Percentiles rank a stretch among this genome's conserved stretches.
phyloP scores from a whole-genome alignment of 2,888 invertebrate genomes.

The Melieria crassipennis region DNA sequence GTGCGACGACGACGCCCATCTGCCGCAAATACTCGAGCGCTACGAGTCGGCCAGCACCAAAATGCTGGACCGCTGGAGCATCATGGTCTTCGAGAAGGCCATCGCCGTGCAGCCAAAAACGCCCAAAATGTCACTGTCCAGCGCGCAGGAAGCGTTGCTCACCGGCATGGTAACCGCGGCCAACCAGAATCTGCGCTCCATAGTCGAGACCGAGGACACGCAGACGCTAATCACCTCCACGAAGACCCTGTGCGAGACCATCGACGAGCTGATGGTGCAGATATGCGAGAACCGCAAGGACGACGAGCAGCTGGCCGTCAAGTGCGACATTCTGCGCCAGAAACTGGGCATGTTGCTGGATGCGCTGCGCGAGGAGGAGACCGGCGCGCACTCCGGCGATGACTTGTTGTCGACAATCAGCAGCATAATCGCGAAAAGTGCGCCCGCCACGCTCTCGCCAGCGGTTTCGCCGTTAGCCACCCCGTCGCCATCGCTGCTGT shows the following conservation, averaged over 20 bases:
- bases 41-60: conserved; percentile 97
- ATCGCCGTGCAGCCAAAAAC: conserved; percentile 70
- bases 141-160: conserved; percentile 67
- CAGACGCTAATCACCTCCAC: conserved; percentile 77
- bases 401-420: conserved; percentile 59
- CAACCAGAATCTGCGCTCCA: conserved; percentile 83
- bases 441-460: conserved; percentile 41
- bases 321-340: conserved; percentile 77
- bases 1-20: conserved; percentile 93
- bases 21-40: conserved; percentile 90
- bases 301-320: conserved; percentile 72
- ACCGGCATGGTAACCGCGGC: conserved; percentile 82
- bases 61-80: conserved; percentile 97
- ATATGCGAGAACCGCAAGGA: conserved; percentile 71
- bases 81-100: conserved; percentile 89
- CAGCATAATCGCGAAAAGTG: conserved; percentile 55
- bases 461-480: conserved; percentile 44
- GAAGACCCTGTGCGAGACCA: conserved; percentile 80
- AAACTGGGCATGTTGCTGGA: conserved; percentile 80
- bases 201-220: conserved; percentile 84
- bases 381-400: conserved; percentile 62
- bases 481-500: conserved; percentile 39
- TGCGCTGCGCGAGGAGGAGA: conserved; percentile 76
- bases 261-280: conserved; percentile 78
- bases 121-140: conserved; percentile 67